Base-by-base conservation (phyloP, 2,888 invertebrate genomes). In the Beris morrisii region DNA sequence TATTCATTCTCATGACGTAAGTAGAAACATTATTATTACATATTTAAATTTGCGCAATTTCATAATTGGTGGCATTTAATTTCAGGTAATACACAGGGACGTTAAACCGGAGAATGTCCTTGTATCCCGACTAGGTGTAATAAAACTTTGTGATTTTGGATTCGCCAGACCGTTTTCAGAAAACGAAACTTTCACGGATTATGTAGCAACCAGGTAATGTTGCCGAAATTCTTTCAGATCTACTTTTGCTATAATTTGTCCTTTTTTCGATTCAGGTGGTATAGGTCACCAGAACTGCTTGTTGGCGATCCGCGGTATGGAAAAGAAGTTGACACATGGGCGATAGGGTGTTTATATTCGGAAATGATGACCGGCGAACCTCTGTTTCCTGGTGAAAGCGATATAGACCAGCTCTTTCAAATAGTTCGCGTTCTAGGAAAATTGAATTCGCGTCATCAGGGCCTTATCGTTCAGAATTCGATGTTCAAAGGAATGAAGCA, bases 131-230 rank as follows among this genome's bases (percentile, higher is more conserved):
- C 81, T 85, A 46, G 93, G 93, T 0, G 88, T 94, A 4, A 89
- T 94, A 46, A 94, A 95, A 81, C 82, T 95, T n/a, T 94, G 94
- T 78, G 94, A 95, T 82, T 90, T 95, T 72, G 94, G 95, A 1
- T 94, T 94, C 76, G 94, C 94, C 0, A 83, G 94, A 44, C 82
- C 89, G 0, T 82, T 91, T 65, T 87, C 88, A 0, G 83, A 85
- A 0, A 90, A 91, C 0, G 92, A 93, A 77, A 87, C 89, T 0
- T 92, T 91, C 81, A 94, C 92, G 66, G 94, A 93, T 80, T 94
- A 94, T 77, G 94, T 94, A 43, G 94, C 94, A 11, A 95, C 95
- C 0, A 81, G 93, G 68, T 70, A 67, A 30, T 2, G 6, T 7
- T 6, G 3, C 30, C 28, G 54, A 12, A 12, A 31, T 22, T 3